Percentiles rank a stretch among this genome's conserved stretches.
phyloP scores from a whole-genome alignment of 1,140 invertebrate species.

The Apis cerana region DNA sequence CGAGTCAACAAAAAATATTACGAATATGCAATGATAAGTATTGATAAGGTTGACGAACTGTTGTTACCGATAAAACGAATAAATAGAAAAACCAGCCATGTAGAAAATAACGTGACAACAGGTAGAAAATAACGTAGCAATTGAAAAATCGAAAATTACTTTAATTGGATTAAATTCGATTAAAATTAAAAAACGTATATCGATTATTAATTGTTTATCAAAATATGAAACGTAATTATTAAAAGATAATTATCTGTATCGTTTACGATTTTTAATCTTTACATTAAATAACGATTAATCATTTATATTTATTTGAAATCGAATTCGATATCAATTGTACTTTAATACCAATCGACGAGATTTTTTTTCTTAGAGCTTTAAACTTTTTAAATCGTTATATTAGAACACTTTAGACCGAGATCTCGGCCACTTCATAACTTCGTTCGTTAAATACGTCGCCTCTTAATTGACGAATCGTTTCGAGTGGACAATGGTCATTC shows the following conservation, averaged over 20 bases:
- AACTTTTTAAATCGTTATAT: not conserved
- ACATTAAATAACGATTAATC: too few relatives aligned
- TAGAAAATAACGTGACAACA: too few relatives aligned
- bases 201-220: too few relatives aligned
- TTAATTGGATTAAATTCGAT: too few relatives aligned
- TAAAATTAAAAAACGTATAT: too few relatives aligned
- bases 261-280: too few relatives aligned
- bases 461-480: conserved; percentile 18
- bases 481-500: not conserved
- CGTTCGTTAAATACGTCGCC: not conserved
- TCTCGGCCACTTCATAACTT: conserved; percentile 19
- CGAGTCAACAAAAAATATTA: not conserved
- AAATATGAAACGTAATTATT: too few relatives aligned
- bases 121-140: too few relatives aligned
- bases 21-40: not conserved
- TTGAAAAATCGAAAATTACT: too few relatives aligned
- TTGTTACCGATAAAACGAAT: not conserved
- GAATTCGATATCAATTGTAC: not conserved
- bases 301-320: not conserved
- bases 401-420: conserved; percentile 15
- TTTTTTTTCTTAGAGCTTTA: not conserved
- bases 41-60: not conserved
- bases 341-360: too few relatives aligned
- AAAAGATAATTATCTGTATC: too few relatives aligned
- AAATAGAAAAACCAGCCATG: too few relatives aligned